Evolutionary conservation across 1,140 invertebrate genomes (phyloP).

Genomic region (Ooceraea biroi): DNA sequence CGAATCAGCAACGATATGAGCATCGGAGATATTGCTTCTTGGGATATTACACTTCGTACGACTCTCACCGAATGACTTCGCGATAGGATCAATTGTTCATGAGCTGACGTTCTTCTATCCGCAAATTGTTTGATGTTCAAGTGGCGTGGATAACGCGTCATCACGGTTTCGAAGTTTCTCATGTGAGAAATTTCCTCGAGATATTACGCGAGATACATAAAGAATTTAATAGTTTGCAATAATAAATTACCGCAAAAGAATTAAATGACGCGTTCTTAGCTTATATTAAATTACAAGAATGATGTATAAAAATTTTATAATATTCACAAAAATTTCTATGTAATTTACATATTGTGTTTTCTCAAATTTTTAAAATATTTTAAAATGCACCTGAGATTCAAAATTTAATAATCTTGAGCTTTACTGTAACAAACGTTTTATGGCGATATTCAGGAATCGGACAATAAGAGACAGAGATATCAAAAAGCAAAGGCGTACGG

Average conservation of each 20-base stretch:
- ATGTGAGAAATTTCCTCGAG: not conserved
- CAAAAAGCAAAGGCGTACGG: not conserved
- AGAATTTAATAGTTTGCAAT: not conserved
- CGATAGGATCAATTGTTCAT: slow-evolving; percentile 20
- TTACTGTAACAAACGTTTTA: not conserved
- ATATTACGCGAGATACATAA: not conserved
- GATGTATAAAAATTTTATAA: not conserved
- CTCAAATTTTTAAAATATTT: not conserved
- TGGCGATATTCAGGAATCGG: not conserved
- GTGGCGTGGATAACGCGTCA: not conserved
- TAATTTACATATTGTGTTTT: not conserved
- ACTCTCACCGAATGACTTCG: slow-evolving; percentile 9
- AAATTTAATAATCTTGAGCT: slow-evolving; percentile 13
- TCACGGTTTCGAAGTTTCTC: not conserved
- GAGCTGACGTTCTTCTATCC: not conserved
- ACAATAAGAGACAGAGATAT: not conserved
- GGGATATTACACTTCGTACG: slow-evolving; percentile 10
- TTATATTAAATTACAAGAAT: slow-evolving; percentile 20
- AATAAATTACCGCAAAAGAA: not conserved
- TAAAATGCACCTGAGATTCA: not conserved
- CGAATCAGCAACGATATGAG: slow-evolving; percentile 43
- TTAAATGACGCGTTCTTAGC: not conserved
- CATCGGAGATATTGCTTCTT: slow-evolving; percentile 45
- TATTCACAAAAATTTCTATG: not conserved
- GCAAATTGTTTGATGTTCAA: slow-evolving; percentile 30